These are phyloP conservation scores for Gadopsis bispinosus DNA, from an alignment of 2,797 vertebrate species.

Conservation along the genomic window DNA sequence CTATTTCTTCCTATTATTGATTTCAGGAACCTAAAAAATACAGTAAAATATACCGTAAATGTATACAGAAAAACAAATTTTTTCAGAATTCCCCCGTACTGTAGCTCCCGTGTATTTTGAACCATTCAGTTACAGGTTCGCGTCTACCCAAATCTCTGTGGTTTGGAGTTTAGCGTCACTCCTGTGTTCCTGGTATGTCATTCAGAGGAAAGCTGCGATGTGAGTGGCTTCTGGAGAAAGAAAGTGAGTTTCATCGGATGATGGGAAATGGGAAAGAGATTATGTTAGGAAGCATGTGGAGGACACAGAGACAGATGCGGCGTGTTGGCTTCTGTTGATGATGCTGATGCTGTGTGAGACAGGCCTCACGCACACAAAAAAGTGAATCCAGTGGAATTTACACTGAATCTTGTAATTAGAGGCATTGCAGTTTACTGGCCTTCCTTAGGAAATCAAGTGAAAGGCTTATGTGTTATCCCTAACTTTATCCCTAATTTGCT, in stretches of 20 bases:
- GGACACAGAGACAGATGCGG: not conserved
- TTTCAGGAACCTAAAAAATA: too few species aligned
- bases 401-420: slow-evolving; percentile 16
- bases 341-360: not conserved
- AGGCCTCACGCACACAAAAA: not conserved
- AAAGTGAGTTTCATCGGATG: not conserved
- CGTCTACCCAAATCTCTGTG: too few species aligned
- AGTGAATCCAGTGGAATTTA: slow-evolving; percentile 3
- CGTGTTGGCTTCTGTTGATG: not conserved
- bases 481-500: slow-evolving; percentile 21
- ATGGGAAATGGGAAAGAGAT: not conserved
- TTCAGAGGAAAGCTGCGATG: slow-evolving; percentile 1
- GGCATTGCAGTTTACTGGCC: not conserved
- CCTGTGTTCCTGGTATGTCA: not conserved
- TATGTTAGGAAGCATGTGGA: slow-evolving; percentile 1
- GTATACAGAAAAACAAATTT: too few species aligned
- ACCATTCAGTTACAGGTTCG: too few species aligned
- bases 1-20: too few species aligned
- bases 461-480: not conserved
- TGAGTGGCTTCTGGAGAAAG: not conserved
- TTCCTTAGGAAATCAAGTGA: not conserved
- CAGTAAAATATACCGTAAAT: too few species aligned
- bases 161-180: not conserved
- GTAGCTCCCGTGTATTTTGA: too few species aligned
- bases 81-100: too few species aligned